Evolutionary conservation across 2,888 invertebrate species (phyloP).

Genomic region (Rhyacophila evoluta): DNA sequence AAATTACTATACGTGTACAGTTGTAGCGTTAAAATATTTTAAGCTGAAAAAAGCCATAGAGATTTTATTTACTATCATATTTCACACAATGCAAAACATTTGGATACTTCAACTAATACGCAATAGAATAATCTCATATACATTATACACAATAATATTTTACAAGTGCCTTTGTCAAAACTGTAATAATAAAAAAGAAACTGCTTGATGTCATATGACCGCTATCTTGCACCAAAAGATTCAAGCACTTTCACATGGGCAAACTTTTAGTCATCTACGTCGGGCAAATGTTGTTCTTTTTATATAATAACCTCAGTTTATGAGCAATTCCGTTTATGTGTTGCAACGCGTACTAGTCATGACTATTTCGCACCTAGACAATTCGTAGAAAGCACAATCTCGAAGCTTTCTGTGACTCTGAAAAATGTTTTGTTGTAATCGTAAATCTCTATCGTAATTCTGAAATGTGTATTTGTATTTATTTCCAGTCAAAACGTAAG

Average conservation of each 20-base stretch:
- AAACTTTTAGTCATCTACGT: slow-evolving; percentile 3
- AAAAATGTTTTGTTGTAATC: too few species aligned
- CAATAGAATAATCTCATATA: background rate
- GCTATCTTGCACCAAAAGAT: slow-evolving; percentile 1
- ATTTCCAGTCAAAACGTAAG: too few species aligned
- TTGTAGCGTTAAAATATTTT: too few species aligned
- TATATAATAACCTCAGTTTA: slow-evolving; percentile 13
- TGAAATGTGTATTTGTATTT: too few species aligned
- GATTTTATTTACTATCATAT: too few species aligned
- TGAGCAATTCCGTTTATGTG: slow-evolving; percentile 3
- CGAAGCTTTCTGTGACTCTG: too few species aligned
- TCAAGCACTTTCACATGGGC: background rate
- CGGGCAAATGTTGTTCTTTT: slow-evolving; percentile 11
- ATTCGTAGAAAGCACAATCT: background rate
- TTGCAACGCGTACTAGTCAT: background rate
- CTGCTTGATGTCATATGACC: background rate
- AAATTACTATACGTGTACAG: too few species aligned
- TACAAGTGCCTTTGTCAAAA: slow-evolving; percentile 3
- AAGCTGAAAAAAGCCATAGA: too few species aligned
- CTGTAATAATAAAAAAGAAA: background rate
- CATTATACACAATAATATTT: background rate
- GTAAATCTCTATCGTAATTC: too few species aligned
- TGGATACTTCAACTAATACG: background rate
- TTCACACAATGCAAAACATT: background rate
- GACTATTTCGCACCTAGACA: background rate